A percentile compares a stretch with the other conserved stretches of the same genome.
These are phyloP conservation scores for Lutraria rhynchaena DNA, from an alignment of 1,140 invertebrate genomes.

Conservation along the genomic window DNA sequence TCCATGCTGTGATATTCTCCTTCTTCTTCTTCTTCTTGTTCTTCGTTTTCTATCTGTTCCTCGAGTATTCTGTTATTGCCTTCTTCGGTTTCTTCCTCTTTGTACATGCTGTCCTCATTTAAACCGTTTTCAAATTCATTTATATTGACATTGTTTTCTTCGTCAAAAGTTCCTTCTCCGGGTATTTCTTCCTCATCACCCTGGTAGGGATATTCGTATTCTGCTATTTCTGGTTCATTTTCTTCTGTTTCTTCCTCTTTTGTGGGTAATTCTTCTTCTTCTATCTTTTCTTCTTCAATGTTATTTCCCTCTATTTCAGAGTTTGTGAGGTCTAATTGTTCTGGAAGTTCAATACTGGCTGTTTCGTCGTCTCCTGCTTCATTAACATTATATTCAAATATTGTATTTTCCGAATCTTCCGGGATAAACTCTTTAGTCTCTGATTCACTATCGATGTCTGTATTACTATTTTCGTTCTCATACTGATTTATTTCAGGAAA, in stretches of 20 bases:
- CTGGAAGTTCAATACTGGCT: no score
- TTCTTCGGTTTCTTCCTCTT: slow-evolving; percentile 10
- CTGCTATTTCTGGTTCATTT: neutral
- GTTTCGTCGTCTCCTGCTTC: neutral
- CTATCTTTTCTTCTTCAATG: no score
- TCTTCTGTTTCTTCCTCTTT: neutral
- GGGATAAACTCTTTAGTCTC: no score
- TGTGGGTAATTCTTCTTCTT: slow-evolving; percentile 8
- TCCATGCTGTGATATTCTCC: neutral
- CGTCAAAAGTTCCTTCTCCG: neutral
- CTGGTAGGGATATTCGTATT: neutral
- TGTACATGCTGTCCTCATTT: neutral
- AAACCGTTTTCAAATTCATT: neutral
- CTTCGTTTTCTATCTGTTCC: slow-evolving; percentile 7
- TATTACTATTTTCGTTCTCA: no score
- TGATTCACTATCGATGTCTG: no score
- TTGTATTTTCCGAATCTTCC: no score
- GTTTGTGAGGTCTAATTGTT: no score
- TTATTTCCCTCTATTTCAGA: no score
- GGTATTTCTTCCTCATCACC: neutral
- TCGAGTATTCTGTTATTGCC: slow-evolving; percentile 1
- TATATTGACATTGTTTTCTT: neutral
- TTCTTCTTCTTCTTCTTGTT: neutral
- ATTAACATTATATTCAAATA: no score
- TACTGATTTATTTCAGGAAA: no score